Evolutionary conservation across 1,140 invertebrate genomes (phyloP).

Genomic region (Drosophila sp.): DNA sequence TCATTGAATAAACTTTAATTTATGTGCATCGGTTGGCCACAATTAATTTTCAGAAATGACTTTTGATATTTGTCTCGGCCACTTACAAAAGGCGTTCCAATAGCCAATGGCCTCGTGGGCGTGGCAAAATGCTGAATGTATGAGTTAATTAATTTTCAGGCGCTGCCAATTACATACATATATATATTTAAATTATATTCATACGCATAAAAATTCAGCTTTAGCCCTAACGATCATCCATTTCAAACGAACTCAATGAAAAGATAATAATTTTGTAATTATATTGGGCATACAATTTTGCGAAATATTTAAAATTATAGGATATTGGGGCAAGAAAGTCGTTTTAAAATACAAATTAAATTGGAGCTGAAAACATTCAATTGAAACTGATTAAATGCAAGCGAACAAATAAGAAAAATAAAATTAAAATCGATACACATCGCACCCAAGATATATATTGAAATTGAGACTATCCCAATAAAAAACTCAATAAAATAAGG

Average conservation of each 20-base stretch:
- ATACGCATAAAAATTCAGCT: neutral
- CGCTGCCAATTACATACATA: constrained; percentile 60
- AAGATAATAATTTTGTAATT: too few species aligned
- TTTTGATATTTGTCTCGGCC: constrained; percentile 60
- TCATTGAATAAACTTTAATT: constrained; percentile 72
- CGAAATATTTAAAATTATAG: too few species aligned
- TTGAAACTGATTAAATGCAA: too few species aligned
- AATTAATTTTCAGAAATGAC: constrained; percentile 75
- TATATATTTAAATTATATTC: constrained; percentile 66
- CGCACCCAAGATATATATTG: too few species aligned
- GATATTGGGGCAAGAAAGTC: too few species aligned
- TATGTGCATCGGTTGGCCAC: constrained; percentile 48
- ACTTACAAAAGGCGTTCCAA: neutral
- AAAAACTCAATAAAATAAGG: too few species aligned
- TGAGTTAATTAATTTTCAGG: constrained; percentile 75
- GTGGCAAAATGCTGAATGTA: constrained; percentile 56
- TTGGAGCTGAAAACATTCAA: neutral
- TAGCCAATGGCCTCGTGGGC: constrained; percentile 9
- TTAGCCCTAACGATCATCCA: neutral
- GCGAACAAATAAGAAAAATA: too few species aligned
- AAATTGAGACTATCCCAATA: too few species aligned
- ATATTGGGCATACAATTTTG: too few species aligned
- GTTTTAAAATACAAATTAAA: neutral
- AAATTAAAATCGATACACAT: too few species aligned
- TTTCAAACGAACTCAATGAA: neutral